These are phyloP conservation scores for Corythoichthys haematopterus DNA, from an alignment of 2,113 vertebrate genomes.

Conservation along the genomic window DNA sequence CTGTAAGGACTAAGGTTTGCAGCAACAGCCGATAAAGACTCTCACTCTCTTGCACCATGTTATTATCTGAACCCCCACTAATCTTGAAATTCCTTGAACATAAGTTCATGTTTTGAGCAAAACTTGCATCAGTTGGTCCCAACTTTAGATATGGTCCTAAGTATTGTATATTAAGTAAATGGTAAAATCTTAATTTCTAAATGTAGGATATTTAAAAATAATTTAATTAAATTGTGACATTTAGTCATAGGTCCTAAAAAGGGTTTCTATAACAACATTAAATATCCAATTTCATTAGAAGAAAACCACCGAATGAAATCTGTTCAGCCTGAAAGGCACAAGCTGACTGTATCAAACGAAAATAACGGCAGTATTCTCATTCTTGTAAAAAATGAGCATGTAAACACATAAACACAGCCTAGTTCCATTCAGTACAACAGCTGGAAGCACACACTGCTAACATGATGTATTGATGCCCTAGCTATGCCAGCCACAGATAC, in stretches of 20 bases:
- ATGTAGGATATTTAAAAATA: neutral
- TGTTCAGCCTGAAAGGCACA: neutral
- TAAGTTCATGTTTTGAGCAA: neutral
- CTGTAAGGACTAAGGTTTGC: neutral
- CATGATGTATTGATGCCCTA: neutral
- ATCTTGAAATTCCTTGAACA: conserved; percentile 1
- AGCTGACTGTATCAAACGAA: neutral
- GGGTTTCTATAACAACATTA: neutral
- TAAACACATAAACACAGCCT: neutral
- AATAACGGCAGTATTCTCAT: neutral
- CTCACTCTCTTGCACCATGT: neutral
- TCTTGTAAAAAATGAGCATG: neutral
- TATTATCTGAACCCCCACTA: neutral
- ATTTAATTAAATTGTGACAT: neutral
- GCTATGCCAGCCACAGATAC: neutral
- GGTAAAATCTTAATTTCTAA: neutral
- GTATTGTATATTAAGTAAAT: neutral
- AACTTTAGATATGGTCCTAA: neutral
- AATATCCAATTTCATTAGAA: neutral
- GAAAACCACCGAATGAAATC: neutral
- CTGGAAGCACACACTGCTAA: conserved; percentile 1
- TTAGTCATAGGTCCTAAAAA: neutral
- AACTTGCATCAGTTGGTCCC: neutral
- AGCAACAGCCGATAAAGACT: conserved; percentile 4
- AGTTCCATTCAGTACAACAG: neutral